Evolutionary conservation across 2,797 vertebrate genomes (phyloP).

Genomic region (Diplodus sargus): DNA sequence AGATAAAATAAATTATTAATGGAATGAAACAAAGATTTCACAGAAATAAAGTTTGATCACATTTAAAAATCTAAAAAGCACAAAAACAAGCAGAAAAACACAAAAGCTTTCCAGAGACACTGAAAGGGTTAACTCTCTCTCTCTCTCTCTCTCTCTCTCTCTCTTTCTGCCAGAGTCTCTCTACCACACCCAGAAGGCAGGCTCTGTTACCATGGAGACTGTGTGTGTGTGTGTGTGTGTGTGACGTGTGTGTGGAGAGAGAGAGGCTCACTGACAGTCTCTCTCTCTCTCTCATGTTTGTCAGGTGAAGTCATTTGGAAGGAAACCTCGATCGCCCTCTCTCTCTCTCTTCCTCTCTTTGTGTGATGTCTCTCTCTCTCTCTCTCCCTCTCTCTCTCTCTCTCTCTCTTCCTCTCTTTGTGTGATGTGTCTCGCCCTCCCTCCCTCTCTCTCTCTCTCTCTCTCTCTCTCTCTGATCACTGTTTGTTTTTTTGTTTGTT

Average conservation of each 20-base stretch:
- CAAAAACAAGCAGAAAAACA: background rate
- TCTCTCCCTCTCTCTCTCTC: no score
- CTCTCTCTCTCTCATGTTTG: constrained; percentile 46
- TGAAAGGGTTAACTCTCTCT: constrained; percentile 60
- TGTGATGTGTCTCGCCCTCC: no score
- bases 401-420: no score
- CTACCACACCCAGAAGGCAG: constrained; percentile 40
- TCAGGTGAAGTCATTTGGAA: constrained; percentile 67
- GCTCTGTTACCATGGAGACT: constrained; percentile 1
- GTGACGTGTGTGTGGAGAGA: background rate
- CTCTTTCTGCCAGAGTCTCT: constrained; percentile 1
- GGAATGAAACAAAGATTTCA: no score
- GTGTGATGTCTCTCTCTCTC: no score
- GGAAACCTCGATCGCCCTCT: constrained; percentile 13
- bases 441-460: no score
- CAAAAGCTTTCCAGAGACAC: background rate
- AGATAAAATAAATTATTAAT: background rate
- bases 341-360: no score
- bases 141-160: background rate
- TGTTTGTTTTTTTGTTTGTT: background rate
- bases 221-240: background rate
- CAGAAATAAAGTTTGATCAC: background rate
- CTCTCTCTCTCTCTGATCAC: no score
- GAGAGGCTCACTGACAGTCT: background rate
- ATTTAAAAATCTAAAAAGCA: background rate